These are phyloP conservation scores for Agonopterix alstromeriana DNA, from an alignment of 2,888 invertebrate species.

Conservation along the genomic window DNA sequence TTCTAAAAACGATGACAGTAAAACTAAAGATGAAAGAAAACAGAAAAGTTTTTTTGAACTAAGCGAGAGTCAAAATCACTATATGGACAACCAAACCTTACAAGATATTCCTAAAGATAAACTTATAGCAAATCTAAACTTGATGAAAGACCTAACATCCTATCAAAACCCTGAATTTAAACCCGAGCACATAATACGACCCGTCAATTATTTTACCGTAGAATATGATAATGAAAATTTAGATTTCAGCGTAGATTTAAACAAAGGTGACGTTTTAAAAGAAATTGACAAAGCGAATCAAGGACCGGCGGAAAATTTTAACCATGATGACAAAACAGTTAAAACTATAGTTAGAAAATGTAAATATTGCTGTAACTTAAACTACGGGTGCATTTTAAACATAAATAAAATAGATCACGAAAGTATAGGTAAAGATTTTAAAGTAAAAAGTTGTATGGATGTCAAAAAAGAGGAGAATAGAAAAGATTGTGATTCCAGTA, in stretches of 20 bases:
- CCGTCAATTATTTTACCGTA: slow-evolving; percentile 54
- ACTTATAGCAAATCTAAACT: slow-evolving; percentile 26
- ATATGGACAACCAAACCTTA: slow-evolving; percentile 7
- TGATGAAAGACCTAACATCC: slow-evolving; percentile 56
- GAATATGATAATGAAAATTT: slow-evolving; percentile 32
- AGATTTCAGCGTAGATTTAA: slow-evolving; percentile 7
- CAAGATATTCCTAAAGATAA: slow-evolving; percentile 28
- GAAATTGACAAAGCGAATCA: slow-evolving; percentile 5
- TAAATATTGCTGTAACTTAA: slow-evolving; percentile 38
- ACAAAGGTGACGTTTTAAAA: slow-evolving; percentile 13
- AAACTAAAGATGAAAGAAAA: slow-evolving; percentile 10
- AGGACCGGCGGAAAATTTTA: neutral
- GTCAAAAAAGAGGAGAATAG: slow-evolving; percentile 18
- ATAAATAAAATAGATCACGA: slow-evolving; percentile 12
- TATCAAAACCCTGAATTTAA: slow-evolving; percentile 30
- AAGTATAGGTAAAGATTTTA: slow-evolving; percentile 21
- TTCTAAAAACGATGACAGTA: slow-evolving; percentile 17
- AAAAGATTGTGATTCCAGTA: slow-evolving; percentile 11
- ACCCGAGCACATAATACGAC: slow-evolving; percentile 36
- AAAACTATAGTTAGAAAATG: slow-evolving; percentile 29
- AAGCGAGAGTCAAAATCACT: slow-evolving; percentile 18
- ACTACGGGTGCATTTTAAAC: slow-evolving; percentile 13
- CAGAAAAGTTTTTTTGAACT: slow-evolving; percentile 9
- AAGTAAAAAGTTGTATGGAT: slow-evolving; percentile 37
- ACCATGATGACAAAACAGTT: slow-evolving; percentile 11